These are phyloP conservation scores for Macropus fuliginosus DNA, from an alignment of 2,797 vertebrate genomes.

Conservation along the genomic window DNA sequence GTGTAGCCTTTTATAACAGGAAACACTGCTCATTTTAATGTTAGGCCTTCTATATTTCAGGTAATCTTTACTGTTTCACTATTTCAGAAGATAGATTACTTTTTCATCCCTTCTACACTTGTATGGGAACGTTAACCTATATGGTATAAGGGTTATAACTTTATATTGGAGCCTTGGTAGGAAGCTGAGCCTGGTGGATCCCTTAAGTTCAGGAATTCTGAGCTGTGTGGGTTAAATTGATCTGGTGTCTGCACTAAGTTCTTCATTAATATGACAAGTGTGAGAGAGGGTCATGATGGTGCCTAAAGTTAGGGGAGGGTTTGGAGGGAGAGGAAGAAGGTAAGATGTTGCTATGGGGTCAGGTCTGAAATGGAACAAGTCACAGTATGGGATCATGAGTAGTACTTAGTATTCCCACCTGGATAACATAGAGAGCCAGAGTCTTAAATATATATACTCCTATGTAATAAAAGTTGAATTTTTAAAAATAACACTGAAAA, in stretches of 20 bases:
- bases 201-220: neutral
- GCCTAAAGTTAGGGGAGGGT: neutral
- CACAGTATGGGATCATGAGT: neutral
- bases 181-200: neutral
- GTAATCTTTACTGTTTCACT: neutral
- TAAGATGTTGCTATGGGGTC: neutral
- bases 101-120: neutral
- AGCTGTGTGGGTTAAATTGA: neutral
- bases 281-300: neutral
- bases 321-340: neutral
- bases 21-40: neutral
- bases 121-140: neutral
- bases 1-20: neutral
- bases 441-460: neutral
- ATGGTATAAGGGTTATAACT: neutral
- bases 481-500: neutral
- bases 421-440: neutral
- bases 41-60: neutral
- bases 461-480: neutral
- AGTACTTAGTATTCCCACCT: neutral
- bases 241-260: neutral
- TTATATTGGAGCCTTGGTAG: neutral
- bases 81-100: neutral
- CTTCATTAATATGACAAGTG: neutral
- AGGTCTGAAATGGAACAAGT: neutral